Evolutionary conservation across 2,113 vertebrate genomes (phyloP).

Genomic region (Cygnus atratus): DNA sequence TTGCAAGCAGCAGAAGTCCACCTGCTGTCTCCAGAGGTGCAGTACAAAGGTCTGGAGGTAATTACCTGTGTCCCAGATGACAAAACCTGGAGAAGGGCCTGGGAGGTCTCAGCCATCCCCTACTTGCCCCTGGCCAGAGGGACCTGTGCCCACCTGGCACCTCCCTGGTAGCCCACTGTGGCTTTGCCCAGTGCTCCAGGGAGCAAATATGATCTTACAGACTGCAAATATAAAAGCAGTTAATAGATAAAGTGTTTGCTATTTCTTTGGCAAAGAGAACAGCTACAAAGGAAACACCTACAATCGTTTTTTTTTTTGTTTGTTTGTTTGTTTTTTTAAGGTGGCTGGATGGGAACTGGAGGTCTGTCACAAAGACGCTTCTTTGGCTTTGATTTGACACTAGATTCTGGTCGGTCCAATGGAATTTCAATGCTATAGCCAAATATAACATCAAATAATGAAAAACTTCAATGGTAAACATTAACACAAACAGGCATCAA

Average conservation of each 20-base stretch:
- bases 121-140: neutral
- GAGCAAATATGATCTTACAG: neutral
- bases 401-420: slow-evolving; percentile 61
- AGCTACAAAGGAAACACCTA: slow-evolving; percentile 41
- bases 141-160: neutral
- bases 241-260: slow-evolving; percentile 8
- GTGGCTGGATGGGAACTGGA: slow-evolving; percentile 45
- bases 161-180: neutral
- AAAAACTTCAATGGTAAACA: slow-evolving; percentile 79
- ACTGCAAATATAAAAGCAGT: neutral
- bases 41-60: fast-evolving
- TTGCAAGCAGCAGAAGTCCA: neutral
- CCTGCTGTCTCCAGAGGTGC: neutral
- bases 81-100: neutral
- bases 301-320: neutral
- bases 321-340: neutral
- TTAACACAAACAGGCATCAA: slow-evolving; percentile 65
- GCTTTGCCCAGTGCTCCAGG: neutral
- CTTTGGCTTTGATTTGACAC: slow-evolving; percentile 65
- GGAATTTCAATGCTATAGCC: slow-evolving; percentile 63
- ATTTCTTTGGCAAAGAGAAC: slow-evolving; percentile 48
- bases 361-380: slow-evolving; percentile 64
- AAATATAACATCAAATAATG: slow-evolving; percentile 81
- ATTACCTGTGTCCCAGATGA: neutral
- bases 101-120: neutral